A percentile compares a stretch with the other conserved stretches of the same genome.
These are phyloP conservation scores for Phyto melanocephala DNA, from an alignment of 2,888 invertebrate genomes.

Conservation along the genomic window DNA sequence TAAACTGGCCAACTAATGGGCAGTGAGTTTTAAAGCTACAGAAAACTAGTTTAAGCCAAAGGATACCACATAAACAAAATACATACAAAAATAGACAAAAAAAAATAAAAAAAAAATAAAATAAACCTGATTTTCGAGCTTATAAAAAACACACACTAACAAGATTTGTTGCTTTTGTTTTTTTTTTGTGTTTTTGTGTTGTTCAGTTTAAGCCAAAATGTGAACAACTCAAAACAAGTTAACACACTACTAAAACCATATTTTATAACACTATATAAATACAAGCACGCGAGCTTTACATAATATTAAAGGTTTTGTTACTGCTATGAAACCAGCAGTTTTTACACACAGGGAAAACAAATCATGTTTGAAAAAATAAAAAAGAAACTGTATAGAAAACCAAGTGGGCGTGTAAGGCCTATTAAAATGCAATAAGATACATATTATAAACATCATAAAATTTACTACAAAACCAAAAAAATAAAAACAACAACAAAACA, in stretches of 20 bases:
- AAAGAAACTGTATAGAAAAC: not conserved
- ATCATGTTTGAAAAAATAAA: slow-evolving; percentile 25
- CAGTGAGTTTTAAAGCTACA: slow-evolving; percentile 12
- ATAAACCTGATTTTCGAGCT: slow-evolving; percentile 60
- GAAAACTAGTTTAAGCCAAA: slow-evolving; percentile 61
- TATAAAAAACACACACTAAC: slow-evolving; percentile 27
- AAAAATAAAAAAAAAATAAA: slow-evolving; percentile 13
- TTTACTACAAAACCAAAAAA: slow-evolving; percentile 38
- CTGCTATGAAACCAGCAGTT: slow-evolving; percentile 10
- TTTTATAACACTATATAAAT: slow-evolving; percentile 22
- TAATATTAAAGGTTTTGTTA: slow-evolving; percentile 16
- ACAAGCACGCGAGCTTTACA: slow-evolving; percentile 55
- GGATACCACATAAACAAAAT: slow-evolving; percentile 35
- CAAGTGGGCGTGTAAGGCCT: slow-evolving; percentile 64
- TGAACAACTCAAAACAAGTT: slow-evolving; percentile 48
- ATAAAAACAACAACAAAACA: slow-evolving; percentile 21
- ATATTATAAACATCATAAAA: slow-evolving; percentile 55
- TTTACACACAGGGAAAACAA: slow-evolving; percentile 31
- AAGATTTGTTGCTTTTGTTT: slow-evolving; percentile 32
- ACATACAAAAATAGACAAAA: not conserved
- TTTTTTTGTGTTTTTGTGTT: not conserved
- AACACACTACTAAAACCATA: slow-evolving; percentile 47
- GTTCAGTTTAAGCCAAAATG: slow-evolving; percentile 15
- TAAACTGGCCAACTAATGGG: slow-evolving; percentile 41
- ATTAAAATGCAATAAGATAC: slow-evolving; percentile 62